Conservation (phyloP, 2,797 vertebrate species). For the Rhinella marina region DNA sequence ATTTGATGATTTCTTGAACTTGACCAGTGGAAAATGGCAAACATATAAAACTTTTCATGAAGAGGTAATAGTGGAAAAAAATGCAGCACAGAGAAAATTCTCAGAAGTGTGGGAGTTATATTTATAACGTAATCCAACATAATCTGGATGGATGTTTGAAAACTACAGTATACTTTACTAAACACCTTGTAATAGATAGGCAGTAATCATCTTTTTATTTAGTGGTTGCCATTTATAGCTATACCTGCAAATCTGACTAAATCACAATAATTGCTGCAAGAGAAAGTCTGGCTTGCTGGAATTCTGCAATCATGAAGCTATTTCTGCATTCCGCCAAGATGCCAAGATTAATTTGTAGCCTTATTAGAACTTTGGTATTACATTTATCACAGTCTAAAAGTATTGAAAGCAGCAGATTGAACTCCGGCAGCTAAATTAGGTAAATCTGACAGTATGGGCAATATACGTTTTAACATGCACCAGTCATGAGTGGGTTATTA, state of each 20-base stretch:
- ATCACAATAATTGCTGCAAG: conserved; percentile 17
- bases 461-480: background rate
- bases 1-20: conserved; percentile 67
- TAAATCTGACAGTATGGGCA: background rate
- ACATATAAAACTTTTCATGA: background rate
- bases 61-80: background rate
- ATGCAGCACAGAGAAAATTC: background rate
- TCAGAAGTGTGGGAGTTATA: too few relatives aligned
- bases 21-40: conserved; percentile 52
- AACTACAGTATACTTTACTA: background rate
- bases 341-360: conserved; percentile 36
- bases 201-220: conserved; percentile 17
- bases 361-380: conserved; percentile 37
- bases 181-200: background rate
- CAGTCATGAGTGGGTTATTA: too few relatives aligned
- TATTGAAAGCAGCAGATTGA: background rate
- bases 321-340: conserved; percentile 14
- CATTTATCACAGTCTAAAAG: conserved; percentile 33
- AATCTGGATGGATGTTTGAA: background rate
- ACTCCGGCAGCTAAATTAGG: background rate
- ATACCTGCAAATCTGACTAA: conserved; percentile 20
- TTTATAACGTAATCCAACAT: background rate
- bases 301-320: conserved; percentile 26
- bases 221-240: conserved; percentile 7
- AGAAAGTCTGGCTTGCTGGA: background rate